Evolutionary conservation across 2,888 invertebrate genomes (phyloP), one percentile per base, ranked within the genome.

Genomic region (Sussaba pulchella): DNA sequence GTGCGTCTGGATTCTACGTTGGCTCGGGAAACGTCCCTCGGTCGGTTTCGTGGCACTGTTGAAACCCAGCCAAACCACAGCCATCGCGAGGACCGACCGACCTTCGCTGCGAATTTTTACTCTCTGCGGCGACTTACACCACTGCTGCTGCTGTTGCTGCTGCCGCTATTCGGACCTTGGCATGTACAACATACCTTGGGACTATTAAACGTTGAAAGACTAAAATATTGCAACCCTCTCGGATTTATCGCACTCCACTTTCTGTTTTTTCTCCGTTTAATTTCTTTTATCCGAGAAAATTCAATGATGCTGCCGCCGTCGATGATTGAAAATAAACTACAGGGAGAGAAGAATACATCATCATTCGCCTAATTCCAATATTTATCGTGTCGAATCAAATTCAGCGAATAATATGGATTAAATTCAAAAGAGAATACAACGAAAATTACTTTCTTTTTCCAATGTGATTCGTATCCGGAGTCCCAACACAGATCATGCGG

Each of bases 31-130:
- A 31, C 41, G 31, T 45, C 72, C 39, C 17, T 59, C 54, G 69
- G 64, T n/a, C n/a, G 31, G 31, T 31, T 6, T 14, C 70, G 72
- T 81, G 76, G 73, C 71, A 81, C 85, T 81, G 85, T 81, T 89
- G 90, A 89, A 91, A 88, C 88, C 82, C 84, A 87, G 91, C 90
- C 90, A 91, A 92, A 90, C 91, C 91, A 85, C 92, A 89, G 84
- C 84, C 84, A 83, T 84, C 85, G 70, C 83, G 82, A 84, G 84
- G 83, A 75, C n/a, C n/a, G 79, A 79, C 82, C 82, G 78, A 85
- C 84, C 84, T 83, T 84, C 82, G 72, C 70, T 75, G 80, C 78
- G 82, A 84, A 86, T 87, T 88, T 87, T 86, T 87, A 81, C 81
- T 66, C 67, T 50, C 52, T 52, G 72, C 71, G 78, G 61, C 70